Conservation (phyloP, 1,140 invertebrate species). For the Platyscapa corneri region DNA sequence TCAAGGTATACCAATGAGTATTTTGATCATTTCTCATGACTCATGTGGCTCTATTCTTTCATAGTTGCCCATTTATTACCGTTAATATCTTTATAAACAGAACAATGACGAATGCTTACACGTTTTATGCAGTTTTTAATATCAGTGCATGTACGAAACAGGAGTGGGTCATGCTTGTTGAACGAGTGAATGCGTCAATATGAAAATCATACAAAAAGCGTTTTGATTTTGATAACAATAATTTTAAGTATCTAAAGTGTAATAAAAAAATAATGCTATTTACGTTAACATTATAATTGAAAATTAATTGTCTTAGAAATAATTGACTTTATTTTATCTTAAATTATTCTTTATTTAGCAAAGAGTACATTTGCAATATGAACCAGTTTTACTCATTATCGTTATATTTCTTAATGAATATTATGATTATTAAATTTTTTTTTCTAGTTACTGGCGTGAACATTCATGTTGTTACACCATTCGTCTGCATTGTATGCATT, state of each 20-base stretch:
- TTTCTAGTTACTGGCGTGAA: conserved; percentile 88
- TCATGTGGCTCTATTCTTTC: neutral
- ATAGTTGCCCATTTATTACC: neutral
- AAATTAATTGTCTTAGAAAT: no score
- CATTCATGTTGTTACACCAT: conserved; percentile 86
- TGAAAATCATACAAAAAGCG: no score
- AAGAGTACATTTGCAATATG: neutral
- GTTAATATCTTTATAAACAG: neutral
- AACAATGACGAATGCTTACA: neutral
- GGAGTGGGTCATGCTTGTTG: neutral
- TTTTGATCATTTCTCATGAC: neutral
- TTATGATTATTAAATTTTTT: neutral
- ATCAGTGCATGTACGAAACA: neutral
- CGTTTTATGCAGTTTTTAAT: neutral
- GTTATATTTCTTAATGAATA: neutral
- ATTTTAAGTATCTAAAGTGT: no score
- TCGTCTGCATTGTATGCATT: conserved; percentile 91
- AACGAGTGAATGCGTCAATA: neutral
- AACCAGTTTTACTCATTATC: no score
- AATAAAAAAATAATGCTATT: no score
- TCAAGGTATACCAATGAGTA: conserved; percentile 76
- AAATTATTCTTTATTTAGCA: neutral
- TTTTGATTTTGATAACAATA: no score
- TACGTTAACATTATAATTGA: no score
- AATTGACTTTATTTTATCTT: neutral